These are phyloP conservation scores for Zonotrichia albicollis DNA, from an alignment of 2,797 vertebrate species.

Conservation along the genomic window DNA sequence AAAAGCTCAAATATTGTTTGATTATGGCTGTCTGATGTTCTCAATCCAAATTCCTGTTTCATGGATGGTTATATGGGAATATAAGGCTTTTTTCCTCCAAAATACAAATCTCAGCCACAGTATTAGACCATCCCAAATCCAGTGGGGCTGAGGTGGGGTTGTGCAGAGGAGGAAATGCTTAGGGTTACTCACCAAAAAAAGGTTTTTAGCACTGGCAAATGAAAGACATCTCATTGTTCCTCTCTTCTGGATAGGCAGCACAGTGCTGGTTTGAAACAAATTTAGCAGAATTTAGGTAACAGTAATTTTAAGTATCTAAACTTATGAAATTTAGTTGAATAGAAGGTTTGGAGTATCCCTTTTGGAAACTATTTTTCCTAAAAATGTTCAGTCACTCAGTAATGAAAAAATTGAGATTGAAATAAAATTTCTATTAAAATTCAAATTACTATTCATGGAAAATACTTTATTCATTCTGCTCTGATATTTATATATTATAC, in stretches of 20 bases:
- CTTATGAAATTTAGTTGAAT: neutral
- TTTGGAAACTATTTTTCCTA: neutral
- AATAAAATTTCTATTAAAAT: constrained; percentile 44
- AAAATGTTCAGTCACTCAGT: neutral
- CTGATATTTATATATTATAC: constrained; percentile 20
- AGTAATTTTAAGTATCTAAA: neutral
- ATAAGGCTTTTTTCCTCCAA: neutral
- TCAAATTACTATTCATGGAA: constrained; percentile 8
- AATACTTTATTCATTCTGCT: constrained; percentile 36
- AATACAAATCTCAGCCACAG: neutral
- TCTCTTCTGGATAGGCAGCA: neutral
- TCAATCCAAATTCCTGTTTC: neutral
- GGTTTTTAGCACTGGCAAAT: neutral
- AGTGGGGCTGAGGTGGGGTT: no score
- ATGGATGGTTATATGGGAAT: neutral
- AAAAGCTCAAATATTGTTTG: neutral
- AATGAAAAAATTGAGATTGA: neutral
- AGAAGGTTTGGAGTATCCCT: neutral
- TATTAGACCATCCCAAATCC: neutral
- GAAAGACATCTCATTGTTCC: neutral
- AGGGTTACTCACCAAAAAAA: neutral
- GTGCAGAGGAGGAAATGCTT: neutral
- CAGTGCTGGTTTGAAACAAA: neutral
- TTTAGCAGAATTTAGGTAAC: neutral
- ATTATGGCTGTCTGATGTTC: neutral